Percentiles rank a stretch among this genome's conserved stretches.
Conservation (phyloP, 2,113 vertebrate genomes). For the Gymnocephalus cernua region DNA sequence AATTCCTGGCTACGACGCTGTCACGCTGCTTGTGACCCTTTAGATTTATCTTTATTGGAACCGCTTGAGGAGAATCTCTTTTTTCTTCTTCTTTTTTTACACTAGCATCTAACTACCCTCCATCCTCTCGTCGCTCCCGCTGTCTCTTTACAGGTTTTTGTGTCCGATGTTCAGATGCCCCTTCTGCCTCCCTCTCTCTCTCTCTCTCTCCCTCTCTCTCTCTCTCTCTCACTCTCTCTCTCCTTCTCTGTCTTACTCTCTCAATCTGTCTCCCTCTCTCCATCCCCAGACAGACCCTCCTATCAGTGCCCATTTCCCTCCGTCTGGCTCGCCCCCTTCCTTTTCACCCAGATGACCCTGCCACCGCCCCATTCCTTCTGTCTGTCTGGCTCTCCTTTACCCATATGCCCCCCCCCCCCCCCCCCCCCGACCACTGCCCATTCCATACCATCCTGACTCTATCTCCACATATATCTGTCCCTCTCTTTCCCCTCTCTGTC, state of each 20-base stretch:
- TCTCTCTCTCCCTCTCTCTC: conserved; percentile 18
- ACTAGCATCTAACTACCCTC: neutral
- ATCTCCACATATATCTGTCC: conserved; percentile 8
- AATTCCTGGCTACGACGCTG: neutral
- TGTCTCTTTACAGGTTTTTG: conserved; percentile 35
- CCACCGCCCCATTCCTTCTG: conserved; percentile 72
- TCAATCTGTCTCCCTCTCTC: conserved; percentile 45
- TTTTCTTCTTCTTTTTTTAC: neutral
- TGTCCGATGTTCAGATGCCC: conserved; percentile 5
- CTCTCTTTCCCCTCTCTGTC: conserved; percentile 3
- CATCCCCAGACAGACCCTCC: conserved; percentile 66
- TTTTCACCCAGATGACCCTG: conserved; percentile 74
- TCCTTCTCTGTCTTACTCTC: conserved; percentile 21
- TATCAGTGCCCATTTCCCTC: conserved; percentile 65
- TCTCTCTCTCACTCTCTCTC: neutral
- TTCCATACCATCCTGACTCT: conserved; percentile 2
- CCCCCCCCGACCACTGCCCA: conserved; percentile 21
- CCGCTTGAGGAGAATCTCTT: neutral
- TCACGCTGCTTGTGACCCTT: neutral
- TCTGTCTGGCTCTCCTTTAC: conserved; percentile 67
- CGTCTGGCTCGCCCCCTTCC: conserved; percentile 74
- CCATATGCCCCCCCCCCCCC: conserved; percentile 49
- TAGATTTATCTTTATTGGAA: neutral
- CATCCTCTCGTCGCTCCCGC: neutral
- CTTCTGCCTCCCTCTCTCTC: neutral